phyloP scores from a whole-genome alignment of 2,113 vertebrate genomes.

The Rhinopithecus roxellana region DNA sequence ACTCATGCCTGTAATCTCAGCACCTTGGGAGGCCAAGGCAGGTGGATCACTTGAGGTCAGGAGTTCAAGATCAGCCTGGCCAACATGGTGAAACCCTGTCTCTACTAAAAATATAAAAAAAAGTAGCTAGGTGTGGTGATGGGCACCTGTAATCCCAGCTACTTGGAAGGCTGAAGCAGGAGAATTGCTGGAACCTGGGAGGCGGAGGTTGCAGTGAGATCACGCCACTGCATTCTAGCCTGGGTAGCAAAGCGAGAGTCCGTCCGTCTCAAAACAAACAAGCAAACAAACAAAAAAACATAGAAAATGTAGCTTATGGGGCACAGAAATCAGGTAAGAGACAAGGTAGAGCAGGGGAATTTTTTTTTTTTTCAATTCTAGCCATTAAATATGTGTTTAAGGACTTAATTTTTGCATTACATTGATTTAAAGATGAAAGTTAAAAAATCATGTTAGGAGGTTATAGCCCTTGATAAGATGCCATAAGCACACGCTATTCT shows the following conservation, averaged over 20 bases:
- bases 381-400: not conserved
- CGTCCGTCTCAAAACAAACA: not conserved
- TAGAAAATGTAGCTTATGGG: not conserved
- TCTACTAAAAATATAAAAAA: too few relatives aligned
- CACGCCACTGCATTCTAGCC: not conserved
- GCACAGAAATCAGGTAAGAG: not conserved
- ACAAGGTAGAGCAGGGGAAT: not conserved
- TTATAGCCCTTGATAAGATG: not conserved
- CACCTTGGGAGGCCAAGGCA: too few relatives aligned
- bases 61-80: too few relatives aligned
- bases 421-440: not conserved
- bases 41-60: too few relatives aligned
- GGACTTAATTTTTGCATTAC: not conserved
- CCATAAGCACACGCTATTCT: not conserved
- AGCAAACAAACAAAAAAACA: not conserved
- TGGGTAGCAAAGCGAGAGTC: not conserved
- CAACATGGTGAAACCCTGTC: too few relatives aligned
- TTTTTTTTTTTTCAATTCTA: not conserved
- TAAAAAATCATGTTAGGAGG: not conserved
- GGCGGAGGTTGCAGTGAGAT: not conserved
- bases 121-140: rapidly evolving
- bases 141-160: not conserved
- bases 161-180: not conserved
- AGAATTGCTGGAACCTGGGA: not conserved
- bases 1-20: too few relatives aligned